Conservation (phyloP, 2,113 vertebrate genomes). For the Austrofundulus limnaeus region DNA sequence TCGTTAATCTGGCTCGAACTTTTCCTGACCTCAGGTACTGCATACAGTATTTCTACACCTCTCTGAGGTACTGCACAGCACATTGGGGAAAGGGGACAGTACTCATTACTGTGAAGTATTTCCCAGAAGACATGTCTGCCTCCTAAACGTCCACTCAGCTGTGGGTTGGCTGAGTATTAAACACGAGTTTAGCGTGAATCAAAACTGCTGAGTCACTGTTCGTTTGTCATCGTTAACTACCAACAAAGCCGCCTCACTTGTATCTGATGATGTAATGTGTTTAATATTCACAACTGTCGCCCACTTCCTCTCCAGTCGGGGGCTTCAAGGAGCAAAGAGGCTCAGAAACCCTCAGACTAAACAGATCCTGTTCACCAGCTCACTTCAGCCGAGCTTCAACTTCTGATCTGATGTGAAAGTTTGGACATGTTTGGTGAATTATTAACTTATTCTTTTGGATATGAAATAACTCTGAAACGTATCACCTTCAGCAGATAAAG, state of each 20-base stretch:
- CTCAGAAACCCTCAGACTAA: background rate
- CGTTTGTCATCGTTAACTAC: background rate
- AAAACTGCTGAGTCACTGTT: background rate
- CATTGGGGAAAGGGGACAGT: background rate
- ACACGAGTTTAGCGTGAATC: background rate
- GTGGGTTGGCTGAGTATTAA: background rate
- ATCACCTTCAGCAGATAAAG: background rate
- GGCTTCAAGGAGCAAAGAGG: background rate
- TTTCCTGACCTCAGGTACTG: constrained; percentile 88
- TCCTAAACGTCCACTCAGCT: background rate
- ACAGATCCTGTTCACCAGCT: background rate
- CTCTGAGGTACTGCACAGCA: background rate
- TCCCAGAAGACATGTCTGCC: background rate
- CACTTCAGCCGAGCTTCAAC: background rate
- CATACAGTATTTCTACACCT: too few relatives aligned
- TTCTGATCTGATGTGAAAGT: background rate
- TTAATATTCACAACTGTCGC: background rate
- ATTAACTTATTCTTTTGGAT: background rate
- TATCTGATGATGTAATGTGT: background rate
- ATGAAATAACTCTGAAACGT: background rate
- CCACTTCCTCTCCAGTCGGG: background rate
- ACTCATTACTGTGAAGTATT: background rate
- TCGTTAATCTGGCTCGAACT: constrained; percentile 70
- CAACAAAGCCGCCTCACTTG: background rate
- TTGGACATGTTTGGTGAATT: background rate